Evolutionary conservation across 2,888 invertebrate genomes (phyloP).

Genomic region (Erebia epiphron): DNA sequence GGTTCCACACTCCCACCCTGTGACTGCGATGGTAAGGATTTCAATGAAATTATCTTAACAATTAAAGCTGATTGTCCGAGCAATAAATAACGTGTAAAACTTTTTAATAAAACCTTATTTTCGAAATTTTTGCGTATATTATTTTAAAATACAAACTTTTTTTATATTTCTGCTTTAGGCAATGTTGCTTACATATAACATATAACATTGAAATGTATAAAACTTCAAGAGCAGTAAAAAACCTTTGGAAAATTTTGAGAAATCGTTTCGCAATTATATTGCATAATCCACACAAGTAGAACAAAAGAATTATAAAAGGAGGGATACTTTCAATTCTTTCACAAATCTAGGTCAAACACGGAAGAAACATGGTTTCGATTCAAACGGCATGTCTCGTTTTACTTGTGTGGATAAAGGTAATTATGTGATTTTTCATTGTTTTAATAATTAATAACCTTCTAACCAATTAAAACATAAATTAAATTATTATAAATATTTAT

Average conservation of each 20-base stretch:
- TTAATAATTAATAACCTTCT: background rate
- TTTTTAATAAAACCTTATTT: background rate
- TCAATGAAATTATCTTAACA: slow-evolving; percentile 40
- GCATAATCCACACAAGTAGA: background rate
- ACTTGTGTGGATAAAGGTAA: slow-evolving; percentile 31
- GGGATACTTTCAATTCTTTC: background rate
- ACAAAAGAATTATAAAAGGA: slow-evolving; percentile 5
- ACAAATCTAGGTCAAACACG: background rate
- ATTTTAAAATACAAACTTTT: background rate
- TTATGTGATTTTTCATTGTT: background rate
- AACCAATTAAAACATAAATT: too few relatives aligned
- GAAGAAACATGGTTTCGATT: slow-evolving; percentile 12
- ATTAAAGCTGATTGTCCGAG: slow-evolving; percentile 37
- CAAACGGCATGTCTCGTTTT: slow-evolving; percentile 14
- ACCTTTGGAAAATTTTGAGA: background rate
- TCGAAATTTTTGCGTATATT: background rate
- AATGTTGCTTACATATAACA: background rate
- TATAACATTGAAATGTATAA: too few relatives aligned
- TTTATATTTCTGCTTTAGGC: background rate
- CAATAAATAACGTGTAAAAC: slow-evolving; percentile 8
- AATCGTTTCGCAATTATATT: slow-evolving; percentile 6
- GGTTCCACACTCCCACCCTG: background rate
- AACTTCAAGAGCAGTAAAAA: too few relatives aligned
- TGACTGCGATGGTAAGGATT: background rate
- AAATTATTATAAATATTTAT: background rate